A percentile compares a stretch with the other conserved stretches of the same genome.
phyloP scores from a whole-genome alignment of 2,113 vertebrate genomes.

The Vulpes ferrilata region DNA sequence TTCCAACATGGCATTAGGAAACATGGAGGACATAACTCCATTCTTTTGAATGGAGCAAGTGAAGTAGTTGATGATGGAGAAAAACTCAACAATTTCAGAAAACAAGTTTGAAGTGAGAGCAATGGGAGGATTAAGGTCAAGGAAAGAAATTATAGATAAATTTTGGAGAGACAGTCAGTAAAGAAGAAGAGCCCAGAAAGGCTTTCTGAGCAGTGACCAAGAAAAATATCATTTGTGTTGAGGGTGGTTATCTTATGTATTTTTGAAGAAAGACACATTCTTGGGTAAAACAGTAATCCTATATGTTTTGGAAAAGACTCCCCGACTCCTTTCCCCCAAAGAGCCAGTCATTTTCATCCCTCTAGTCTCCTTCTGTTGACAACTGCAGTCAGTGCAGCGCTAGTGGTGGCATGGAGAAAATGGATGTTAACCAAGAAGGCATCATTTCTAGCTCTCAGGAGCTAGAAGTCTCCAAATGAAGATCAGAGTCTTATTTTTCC shows the following conservation, averaged over 20 bases:
- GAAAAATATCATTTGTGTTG: not conserved
- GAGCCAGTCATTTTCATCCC: not conserved
- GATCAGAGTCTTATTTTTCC: not conserved
- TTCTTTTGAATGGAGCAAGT: not conserved
- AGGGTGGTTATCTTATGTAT: not conserved
- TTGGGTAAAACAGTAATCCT: not conserved
- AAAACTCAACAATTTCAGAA: not conserved
- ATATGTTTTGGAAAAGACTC: not conserved
- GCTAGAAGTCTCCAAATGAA: not conserved
- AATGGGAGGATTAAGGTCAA: not conserved
- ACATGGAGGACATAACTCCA: not conserved
- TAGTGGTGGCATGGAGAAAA: not conserved
- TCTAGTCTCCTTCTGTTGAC: not conserved
- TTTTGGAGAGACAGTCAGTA: not conserved
- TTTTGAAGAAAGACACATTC: not conserved
- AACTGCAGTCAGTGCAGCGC: fast-evolving
- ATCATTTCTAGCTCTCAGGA: not conserved
- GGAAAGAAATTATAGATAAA: not conserved
- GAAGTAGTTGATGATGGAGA: not conserved
- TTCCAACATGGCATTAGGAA: not conserved
- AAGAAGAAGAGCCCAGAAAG: not conserved
- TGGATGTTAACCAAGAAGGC: no score
- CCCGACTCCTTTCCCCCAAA: not conserved
- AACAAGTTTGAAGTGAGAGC: not conserved
- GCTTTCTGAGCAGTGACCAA: not conserved